Evolutionary conservation across 2,113 vertebrate genomes (phyloP).

Genomic region (Chamaea fasciata): DNA sequence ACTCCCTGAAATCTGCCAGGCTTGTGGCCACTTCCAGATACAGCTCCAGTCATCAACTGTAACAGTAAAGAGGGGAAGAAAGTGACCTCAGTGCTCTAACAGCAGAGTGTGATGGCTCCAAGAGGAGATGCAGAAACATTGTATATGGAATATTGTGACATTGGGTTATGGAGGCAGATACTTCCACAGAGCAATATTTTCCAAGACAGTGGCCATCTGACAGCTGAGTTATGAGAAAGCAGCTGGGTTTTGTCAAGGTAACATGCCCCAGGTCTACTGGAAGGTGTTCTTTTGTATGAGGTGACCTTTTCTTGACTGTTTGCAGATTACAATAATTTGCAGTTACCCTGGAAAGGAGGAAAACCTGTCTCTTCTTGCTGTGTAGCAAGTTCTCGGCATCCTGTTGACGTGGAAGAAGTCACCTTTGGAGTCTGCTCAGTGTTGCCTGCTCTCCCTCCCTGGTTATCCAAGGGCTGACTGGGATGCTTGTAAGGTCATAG

Average conservation of each 20-base stretch:
- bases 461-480: not conserved
- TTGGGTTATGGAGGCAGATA: not conserved
- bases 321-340: not conserved
- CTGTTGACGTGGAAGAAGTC: not conserved
- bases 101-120: not conserved
- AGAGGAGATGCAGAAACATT: not conserved
- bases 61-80: not conserved
- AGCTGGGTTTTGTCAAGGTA: not conserved
- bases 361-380: not conserved
- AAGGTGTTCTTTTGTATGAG: not conserved
- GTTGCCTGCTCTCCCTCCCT: not conserved
- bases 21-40: not conserved
- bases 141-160: rapidly evolving
- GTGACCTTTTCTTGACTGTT: not conserved
- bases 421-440: not conserved
- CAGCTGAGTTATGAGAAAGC: not conserved
- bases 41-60: not conserved
- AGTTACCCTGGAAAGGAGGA: not conserved
- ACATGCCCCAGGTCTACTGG: not conserved
- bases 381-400: not conserved
- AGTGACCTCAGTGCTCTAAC: not conserved
- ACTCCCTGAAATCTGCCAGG: not conserved
- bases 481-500: not conserved
- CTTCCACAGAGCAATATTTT: not conserved
- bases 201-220: not conserved